Base-by-base conservation (phyloP, 2,797 vertebrate genomes). In the Sphenopsis melanotis region DNA sequence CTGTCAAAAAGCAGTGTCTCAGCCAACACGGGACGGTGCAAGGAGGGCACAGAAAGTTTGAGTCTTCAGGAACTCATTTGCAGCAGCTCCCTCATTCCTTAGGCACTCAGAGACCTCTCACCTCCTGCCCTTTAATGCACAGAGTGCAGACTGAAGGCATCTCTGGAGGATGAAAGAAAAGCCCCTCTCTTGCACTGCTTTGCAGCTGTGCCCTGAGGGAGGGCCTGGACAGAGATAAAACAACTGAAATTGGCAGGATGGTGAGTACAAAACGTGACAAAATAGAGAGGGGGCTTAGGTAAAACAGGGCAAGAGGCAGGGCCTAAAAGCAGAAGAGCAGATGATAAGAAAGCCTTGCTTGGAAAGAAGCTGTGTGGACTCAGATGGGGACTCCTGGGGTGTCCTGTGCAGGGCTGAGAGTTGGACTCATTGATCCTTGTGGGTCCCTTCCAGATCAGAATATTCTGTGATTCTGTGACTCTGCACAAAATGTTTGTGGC, bases 31-130 rank as follows among this genome's bases (percentile, higher is more conserved):
- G 63, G 75, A 85, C 0, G 10, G 44, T 30, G 64, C 0, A 2
- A 91, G 52, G 50, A 93, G 66, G 85, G 83, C 88, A 86, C 74
- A 93, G 88, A 94, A 90, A 94, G 29, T 78, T 14, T 91, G 85
- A 93, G 77, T 61, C 61, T 84, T 88, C 66, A 81, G 77, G 80
- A 93, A 36, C 26, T 94, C 30, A 16, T 77, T 94, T 93, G 52
- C 70, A 69, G 77, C 70, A 15, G 27, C 41, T 88, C 16, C 61
- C n/a, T 47, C 86, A 10, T 36, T 92, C 77, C 72, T 88, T 2
- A 37, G 70, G 49, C 52, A 24, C 44, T 52, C 69, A 24, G 30
- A 90, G 63, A 79, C 56, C 64, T 94, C 77, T 86, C 59, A 66
- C 49, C 83, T 81, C 52, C 69, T 59, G 63, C 65, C 27, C 57